A percentile compares a stretch with the other conserved stretches of the same genome.
These are phyloP conservation scores for Ophion ellenae DNA, from an alignment of 2,888 invertebrate genomes.

Conservation along the genomic window DNA sequence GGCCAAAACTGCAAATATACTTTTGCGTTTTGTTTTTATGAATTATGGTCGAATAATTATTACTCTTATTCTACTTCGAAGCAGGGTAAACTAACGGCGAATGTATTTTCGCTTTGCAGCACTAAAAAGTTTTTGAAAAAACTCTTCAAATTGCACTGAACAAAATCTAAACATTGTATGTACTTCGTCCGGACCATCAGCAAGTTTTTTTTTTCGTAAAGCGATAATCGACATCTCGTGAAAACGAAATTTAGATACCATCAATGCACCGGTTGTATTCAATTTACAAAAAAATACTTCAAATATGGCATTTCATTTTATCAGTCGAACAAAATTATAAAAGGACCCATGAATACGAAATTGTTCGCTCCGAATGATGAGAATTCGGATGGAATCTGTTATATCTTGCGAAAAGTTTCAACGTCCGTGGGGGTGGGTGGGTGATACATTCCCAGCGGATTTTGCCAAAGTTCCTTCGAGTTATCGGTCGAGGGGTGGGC, in stretches of 20 bases:
- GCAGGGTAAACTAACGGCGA: background rate
- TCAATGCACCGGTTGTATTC: too few species aligned
- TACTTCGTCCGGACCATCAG: too few species aligned
- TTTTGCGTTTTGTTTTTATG: background rate
- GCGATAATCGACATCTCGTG: too few species aligned
- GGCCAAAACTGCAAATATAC: background rate
- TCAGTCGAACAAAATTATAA: background rate
- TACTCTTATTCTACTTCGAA: background rate
- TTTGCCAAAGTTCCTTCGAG: conserved; percentile 55
- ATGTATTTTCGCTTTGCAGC: too few species aligned
- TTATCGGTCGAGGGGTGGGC: conserved; percentile 39
- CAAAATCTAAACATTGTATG: too few species aligned
- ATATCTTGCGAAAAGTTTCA: conserved; percentile 56
- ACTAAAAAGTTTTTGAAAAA: too few species aligned
- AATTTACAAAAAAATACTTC: too few species aligned
- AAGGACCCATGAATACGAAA: conserved; percentile 15
- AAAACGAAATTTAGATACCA: too few species aligned
- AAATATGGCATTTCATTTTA: conserved; percentile 7
- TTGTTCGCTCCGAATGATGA: conserved; percentile 43
- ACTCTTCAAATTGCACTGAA: too few species aligned
- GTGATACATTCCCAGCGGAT: conserved; percentile 40
- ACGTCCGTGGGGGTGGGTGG: conserved; percentile 38
- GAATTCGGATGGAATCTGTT: conserved; percentile 55
- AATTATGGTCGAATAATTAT: background rate
- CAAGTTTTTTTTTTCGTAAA: too few species aligned